Conservation (phyloP, 2,113 vertebrate species). For the Daphoenositta chrysoptera region DNA sequence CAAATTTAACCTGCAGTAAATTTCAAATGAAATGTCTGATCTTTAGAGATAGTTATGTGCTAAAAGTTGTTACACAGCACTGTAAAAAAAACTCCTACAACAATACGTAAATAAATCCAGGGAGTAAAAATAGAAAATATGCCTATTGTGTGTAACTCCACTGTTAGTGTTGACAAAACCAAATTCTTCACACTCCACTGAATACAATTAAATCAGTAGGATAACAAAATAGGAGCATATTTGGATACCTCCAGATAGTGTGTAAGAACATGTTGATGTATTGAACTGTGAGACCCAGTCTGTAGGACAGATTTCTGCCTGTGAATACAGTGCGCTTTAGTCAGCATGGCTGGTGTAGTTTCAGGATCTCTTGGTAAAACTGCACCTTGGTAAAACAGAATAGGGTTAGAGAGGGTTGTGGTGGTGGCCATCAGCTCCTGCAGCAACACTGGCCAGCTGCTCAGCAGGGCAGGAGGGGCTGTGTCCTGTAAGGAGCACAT, state of each 20-base stretch:
- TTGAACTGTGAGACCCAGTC: background rate
- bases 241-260: background rate
- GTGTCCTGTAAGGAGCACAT: background rate
- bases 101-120: background rate
- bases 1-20: background rate
- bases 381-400: background rate
- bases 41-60: background rate
- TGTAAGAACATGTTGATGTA: background rate
- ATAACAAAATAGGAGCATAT: background rate
- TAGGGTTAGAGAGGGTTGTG: background rate
- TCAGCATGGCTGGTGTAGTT: rapidly evolving
- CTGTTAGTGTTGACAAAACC: background rate
- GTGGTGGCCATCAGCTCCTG: background rate
- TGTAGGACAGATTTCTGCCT: background rate
- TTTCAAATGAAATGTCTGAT: background rate
- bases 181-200: background rate
- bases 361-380: background rate
- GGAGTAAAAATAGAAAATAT: background rate
- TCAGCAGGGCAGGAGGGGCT: background rate
- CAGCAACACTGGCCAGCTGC: background rate
- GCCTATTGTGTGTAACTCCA: background rate
- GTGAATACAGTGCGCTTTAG: background rate
- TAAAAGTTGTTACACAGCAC: background rate
- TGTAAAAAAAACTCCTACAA: background rate
- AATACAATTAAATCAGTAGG: background rate